A percentile compares a stretch with the other conserved stretches of the same genome.
Evolutionary conservation across 2,797 vertebrate species (phyloP).

Genomic region (Morelia viridis): DNA sequence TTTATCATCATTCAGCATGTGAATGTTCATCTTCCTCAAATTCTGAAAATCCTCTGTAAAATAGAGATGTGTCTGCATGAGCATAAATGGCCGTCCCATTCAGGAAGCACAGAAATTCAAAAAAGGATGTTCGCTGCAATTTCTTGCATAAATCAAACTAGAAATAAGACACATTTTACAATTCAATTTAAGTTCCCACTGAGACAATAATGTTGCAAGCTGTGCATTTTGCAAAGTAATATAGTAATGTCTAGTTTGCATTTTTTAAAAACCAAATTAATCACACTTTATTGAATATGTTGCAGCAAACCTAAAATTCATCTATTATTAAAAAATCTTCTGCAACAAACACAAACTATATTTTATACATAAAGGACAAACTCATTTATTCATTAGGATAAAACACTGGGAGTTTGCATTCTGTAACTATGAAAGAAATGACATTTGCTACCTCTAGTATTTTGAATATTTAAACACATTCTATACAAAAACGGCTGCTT

Average conservation of each 20-base stretch:
- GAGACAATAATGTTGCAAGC: slow-evolving; percentile 88
- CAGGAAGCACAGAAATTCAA: slow-evolving; percentile 77
- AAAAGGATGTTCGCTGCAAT: slow-evolving; percentile 78
- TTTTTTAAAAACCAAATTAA: slow-evolving; percentile 88
- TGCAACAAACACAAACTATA: slow-evolving; percentile 83
- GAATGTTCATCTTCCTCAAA: background rate
- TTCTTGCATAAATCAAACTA: slow-evolving; percentile 85
- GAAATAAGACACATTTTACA: slow-evolving; percentile 86
- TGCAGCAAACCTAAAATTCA: slow-evolving; percentile 83
- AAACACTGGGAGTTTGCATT: slow-evolving; percentile 79
- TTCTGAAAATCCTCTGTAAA: background rate
- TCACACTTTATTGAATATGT: slow-evolving; percentile 84
- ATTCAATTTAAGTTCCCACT: slow-evolving; percentile 87
- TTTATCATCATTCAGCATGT: background rate
- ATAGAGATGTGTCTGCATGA: background rate
- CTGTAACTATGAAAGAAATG: slow-evolving; percentile 74
- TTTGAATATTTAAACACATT: slow-evolving; percentile 74
- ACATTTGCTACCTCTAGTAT: slow-evolving; percentile 70
- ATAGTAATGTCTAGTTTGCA: slow-evolving; percentile 87
- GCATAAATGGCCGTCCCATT: slow-evolving; percentile 7
- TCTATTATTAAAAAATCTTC: slow-evolving; percentile 85
- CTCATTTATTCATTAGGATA: slow-evolving; percentile 86
- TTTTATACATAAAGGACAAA: slow-evolving; percentile 87
- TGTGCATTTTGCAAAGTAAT: slow-evolving; percentile 85
- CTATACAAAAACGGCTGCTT: slow-evolving; percentile 59